phyloP scores from a whole-genome alignment of 2,797 vertebrate genomes.

The Chloroceryle inda region DNA sequence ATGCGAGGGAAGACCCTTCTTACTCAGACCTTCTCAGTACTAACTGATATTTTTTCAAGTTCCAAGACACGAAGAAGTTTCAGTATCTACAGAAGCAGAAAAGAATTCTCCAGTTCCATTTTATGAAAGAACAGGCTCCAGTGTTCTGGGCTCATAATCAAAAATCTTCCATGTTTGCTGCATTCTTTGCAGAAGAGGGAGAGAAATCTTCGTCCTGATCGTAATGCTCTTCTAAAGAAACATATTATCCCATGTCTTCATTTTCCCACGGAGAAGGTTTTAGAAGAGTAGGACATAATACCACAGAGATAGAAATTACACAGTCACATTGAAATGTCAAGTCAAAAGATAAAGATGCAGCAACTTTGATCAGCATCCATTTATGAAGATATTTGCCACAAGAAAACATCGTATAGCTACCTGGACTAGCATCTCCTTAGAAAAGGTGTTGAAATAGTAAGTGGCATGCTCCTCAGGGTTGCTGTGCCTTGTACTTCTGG shows the following conservation, averaged over 20 bases:
- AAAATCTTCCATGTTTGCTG: neutral
- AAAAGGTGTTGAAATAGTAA: constrained; percentile 96
- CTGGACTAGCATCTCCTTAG: constrained; percentile 96
- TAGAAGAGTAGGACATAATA: neutral
- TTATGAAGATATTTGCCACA: neutral
- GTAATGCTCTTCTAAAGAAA: neutral
- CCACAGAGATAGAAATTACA: neutral
- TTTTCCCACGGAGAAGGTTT: neutral
- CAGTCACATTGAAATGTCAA: neutral
- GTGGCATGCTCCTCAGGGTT: constrained; percentile 96
- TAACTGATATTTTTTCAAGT: neutral
- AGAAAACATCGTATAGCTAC: constrained; percentile 74
- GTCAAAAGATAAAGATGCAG: neutral
- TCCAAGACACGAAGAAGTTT: neutral
- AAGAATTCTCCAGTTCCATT: neutral
- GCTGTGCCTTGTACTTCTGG: constrained; percentile 94
- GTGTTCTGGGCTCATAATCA: neutral
- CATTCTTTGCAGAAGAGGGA: neutral
- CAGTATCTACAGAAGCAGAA: neutral
- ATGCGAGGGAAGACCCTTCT: neutral
- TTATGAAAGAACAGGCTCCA: neutral
- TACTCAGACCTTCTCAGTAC: neutral
- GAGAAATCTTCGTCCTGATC: neutral
- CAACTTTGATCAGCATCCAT: neutral
- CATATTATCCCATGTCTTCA: neutral